These are phyloP conservation scores for Crambe crambe DNA, from an alignment of 37 sponge, comb jelly and placozoan species.

Conservation along the genomic window DNA sequence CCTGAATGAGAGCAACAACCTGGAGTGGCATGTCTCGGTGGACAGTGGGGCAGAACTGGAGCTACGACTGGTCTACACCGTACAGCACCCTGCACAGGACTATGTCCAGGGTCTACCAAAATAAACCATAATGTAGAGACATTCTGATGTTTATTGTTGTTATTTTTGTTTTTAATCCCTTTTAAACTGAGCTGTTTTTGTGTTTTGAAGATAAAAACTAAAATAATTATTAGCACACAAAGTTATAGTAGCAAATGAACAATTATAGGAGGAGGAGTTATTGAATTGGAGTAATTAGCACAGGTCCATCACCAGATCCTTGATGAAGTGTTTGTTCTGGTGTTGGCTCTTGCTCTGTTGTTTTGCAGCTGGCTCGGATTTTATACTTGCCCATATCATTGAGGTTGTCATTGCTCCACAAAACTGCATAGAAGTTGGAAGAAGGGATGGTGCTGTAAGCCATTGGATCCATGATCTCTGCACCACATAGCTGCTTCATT, in stretches of 20 bases:
- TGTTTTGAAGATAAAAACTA: too few relatives aligned
- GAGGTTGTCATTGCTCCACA: not conserved
- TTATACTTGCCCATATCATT: not conserved
- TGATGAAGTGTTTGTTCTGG: too few relatives aligned
- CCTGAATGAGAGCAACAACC: conserved; percentile 50
- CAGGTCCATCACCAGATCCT: too few relatives aligned
- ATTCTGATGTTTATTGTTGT: too few relatives aligned
- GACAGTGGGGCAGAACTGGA: conserved; percentile 17
- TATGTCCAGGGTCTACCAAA: conserved; percentile 48
- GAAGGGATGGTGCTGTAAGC: not conserved
- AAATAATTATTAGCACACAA: too few relatives aligned
- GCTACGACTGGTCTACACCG: conserved; percentile 62
- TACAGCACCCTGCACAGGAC: conserved; percentile 49
- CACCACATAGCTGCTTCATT: not conserved
- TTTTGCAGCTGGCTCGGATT: not conserved
- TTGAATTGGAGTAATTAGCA: too few relatives aligned
- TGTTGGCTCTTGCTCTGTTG: too few relatives aligned
- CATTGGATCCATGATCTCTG: not conserved
- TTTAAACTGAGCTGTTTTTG: too few relatives aligned
- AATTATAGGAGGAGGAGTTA: too few relatives aligned
- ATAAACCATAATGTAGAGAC: too few relatives aligned
- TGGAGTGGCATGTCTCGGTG: conserved; percentile 67
- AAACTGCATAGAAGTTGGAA: not conserved
- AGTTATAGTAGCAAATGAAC: too few relatives aligned
- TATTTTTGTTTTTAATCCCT: too few relatives aligned